Percentiles rank a stretch among this genome's conserved stretches.
phyloP scores from a whole-genome alignment of 2,888 invertebrate species.

The Amphipoea lucens region DNA sequence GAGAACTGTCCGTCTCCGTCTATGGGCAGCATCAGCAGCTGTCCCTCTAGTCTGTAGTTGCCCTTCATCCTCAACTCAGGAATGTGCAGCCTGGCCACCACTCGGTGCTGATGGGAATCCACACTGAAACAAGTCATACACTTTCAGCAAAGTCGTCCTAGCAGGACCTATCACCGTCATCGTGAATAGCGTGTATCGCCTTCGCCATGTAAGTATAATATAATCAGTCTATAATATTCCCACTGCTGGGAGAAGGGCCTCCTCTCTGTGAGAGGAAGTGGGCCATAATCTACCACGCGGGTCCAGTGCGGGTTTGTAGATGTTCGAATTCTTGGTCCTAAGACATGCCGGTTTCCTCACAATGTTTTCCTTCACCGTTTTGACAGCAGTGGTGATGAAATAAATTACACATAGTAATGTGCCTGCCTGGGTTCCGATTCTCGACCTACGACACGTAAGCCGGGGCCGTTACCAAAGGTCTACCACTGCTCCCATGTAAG shows the following conservation, averaged over 20 bases:
- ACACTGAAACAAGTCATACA: conserved; percentile 83
- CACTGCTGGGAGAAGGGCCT: neutral
- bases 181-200: too few species aligned
- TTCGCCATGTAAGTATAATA: neutral
- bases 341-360: neutral
- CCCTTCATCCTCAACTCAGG: conserved; percentile 92
- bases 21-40: conserved; percentile 93
- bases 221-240: too few species aligned
- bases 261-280: neutral
- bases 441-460: neutral
- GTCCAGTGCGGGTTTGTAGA: neutral
- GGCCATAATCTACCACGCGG: neutral
- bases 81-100: conserved; percentile 91
- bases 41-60: conserved; percentile 92
- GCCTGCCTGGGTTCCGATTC: neutral
- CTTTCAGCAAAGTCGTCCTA: neutral
- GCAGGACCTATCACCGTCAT: neutral
- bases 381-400: neutral
- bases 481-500: neutral
- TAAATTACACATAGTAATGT: neutral
- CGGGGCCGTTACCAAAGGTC: neutral
- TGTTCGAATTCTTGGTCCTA: neutral
- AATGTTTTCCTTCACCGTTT: neutral
- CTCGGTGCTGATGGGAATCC: conserved; percentile 89
- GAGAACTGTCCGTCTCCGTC: conserved; percentile 92